These are phyloP conservation scores for Muricea muricata DNA, from an alignment of 92 coral and sea anemone species.

Conservation along the genomic window DNA sequence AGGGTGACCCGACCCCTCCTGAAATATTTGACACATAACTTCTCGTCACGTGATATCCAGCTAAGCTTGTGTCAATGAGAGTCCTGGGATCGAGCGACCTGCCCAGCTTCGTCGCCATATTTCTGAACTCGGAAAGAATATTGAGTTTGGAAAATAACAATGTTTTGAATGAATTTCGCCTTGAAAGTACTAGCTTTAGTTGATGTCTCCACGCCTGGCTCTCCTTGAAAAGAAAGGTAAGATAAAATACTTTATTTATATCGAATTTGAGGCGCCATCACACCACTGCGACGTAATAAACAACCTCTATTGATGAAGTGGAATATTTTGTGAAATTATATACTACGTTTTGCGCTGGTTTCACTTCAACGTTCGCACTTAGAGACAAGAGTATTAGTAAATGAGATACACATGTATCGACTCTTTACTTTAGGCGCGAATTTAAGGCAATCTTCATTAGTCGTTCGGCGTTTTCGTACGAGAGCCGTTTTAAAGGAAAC, in stretches of 20 bases:
- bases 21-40: too few species aligned
- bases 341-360: neutral
- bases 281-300: conserved; percentile 1
- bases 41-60: conserved; percentile 14
- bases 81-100: conserved; percentile 41
- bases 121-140: neutral
- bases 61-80: neutral
- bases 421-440: neutral
- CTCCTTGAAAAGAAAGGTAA: conserved; percentile 16
- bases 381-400: neutral
- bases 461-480: neutral
- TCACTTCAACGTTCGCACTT: neutral
- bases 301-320: conserved; percentile 11
- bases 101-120: conserved; percentile 37
- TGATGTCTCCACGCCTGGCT: conserved; percentile 12
- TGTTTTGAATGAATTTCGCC: conserved; percentile 5
- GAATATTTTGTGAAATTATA: neutral
- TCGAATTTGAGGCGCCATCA: neutral
- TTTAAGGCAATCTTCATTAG: neutral
- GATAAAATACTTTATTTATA: neutral
- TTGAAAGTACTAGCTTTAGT: neutral
- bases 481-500: neutral
- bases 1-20: too few species aligned
- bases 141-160: neutral
- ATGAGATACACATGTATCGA: neutral